Evolutionary conservation across 1,140 invertebrate species (phyloP).

Genomic region (Zaprionus vittiger): DNA sequence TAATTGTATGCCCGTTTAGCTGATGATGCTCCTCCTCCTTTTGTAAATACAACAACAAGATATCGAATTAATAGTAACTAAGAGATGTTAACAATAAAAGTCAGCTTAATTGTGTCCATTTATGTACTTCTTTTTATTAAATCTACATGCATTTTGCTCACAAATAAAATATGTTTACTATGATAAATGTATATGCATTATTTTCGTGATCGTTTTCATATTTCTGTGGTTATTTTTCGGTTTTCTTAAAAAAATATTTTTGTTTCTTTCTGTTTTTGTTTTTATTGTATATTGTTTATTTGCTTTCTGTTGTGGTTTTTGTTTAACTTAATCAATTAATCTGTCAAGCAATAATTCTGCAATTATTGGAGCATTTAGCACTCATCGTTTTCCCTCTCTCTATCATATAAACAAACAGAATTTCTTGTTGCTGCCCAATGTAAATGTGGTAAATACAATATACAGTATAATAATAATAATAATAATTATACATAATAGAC

Average conservation of each 20-base stretch:
- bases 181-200: slow-evolving; percentile 75
- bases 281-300: slow-evolving; percentile 57
- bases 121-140: slow-evolving; percentile 72
- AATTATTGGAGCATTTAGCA: slow-evolving; percentile 52
- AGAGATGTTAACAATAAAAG: slow-evolving; percentile 26
- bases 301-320: slow-evolving; percentile 44
- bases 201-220: slow-evolving; percentile 52
- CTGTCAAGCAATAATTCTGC: slow-evolving; percentile 37
- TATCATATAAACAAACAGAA: slow-evolving; percentile 33
- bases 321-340: slow-evolving; percentile 54
- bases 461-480: slow-evolving; percentile 10
- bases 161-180: slow-evolving; percentile 82
- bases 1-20: slow-evolving; percentile 64
- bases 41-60: slow-evolving; percentile 10
- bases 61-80: slow-evolving; percentile 8
- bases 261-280: slow-evolving; percentile 46
- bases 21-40: neutral
- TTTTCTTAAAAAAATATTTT: slow-evolving; percentile 73
- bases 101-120: slow-evolving; percentile 51
- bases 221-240: slow-evolving; percentile 68
- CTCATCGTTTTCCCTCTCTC: slow-evolving; percentile 23
- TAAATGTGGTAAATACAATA: slow-evolving; percentile 33
- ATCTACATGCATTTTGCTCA: slow-evolving; percentile 82
- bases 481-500: slow-evolving; percentile 20
- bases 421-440: slow-evolving; percentile 31